phyloP scores from a whole-genome alignment of 2,113 vertebrate species.

The Hydrolagus affinis region DNA sequence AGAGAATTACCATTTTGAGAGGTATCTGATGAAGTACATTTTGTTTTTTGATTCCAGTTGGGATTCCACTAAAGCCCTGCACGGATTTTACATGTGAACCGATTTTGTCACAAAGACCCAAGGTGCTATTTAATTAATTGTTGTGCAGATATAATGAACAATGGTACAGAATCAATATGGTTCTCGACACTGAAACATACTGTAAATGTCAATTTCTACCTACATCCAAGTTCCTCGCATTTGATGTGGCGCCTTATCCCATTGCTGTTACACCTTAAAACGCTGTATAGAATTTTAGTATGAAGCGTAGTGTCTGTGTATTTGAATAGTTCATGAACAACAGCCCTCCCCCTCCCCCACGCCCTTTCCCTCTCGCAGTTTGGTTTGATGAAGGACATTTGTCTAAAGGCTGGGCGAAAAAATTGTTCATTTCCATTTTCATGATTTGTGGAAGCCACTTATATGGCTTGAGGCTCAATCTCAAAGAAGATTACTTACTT shows the following conservation, averaged over 20 bases:
- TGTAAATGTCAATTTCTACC: too few relatives aligned
- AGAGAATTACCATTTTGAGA: neutral
- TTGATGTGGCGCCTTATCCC: neutral
- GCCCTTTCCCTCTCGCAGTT: too few relatives aligned
- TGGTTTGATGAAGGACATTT: too few relatives aligned
- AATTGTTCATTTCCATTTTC: too few relatives aligned
- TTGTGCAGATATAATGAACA: neutral
- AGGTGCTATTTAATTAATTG: neutral
- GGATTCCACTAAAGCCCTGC: neutral
- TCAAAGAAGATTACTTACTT: conserved; percentile 59
- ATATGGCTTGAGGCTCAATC: neutral
- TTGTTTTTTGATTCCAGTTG: neutral
- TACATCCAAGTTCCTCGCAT: too few relatives aligned
- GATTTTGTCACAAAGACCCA: neutral
- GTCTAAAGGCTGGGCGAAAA: too few relatives aligned
- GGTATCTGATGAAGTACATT: neutral
- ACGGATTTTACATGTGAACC: neutral
- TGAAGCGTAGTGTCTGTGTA: neutral
- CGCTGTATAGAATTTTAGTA: neutral
- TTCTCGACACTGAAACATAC: too few relatives aligned
- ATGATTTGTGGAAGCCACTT: neutral
- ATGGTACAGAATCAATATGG: neutral
- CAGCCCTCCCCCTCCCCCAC: too few relatives aligned
- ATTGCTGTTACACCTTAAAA: neutral
- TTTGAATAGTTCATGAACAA: neutral